Percentiles rank a stretch among this genome's conserved stretches.
Conservation (phyloP, 2,888 invertebrate species). For the Dioctria rufipes region DNA sequence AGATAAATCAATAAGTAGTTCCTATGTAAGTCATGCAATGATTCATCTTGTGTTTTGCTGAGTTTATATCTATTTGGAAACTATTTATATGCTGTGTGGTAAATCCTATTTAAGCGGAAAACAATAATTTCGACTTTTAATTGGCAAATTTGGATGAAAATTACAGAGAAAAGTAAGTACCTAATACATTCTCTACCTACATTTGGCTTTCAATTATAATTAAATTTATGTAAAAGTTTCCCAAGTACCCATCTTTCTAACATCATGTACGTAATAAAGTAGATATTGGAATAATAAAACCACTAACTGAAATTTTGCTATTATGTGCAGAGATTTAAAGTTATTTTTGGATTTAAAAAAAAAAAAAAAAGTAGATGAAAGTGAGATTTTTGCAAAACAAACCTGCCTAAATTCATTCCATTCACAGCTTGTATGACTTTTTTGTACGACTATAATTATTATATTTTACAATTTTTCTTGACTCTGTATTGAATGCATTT, state of each 20-base stretch:
- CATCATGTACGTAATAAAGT: no score
- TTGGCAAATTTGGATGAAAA: slow-evolving; percentile 4
- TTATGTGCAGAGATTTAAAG: not conserved
- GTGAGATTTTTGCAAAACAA: not conserved
- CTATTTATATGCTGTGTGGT: not conserved
- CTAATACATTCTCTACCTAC: not conserved
- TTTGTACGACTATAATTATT: no score
- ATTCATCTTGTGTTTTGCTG: slow-evolving; percentile 26
- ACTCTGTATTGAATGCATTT: not conserved
- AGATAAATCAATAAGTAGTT: slow-evolving; percentile 44
- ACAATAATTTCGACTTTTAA: not conserved
- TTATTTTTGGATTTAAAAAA: not conserved
- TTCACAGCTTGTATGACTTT: not conserved
- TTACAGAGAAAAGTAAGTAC: slow-evolving; percentile 30
- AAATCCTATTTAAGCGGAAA: not conserved
- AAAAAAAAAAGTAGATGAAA: not conserved
- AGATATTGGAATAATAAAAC: no score
- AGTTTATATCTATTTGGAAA: slow-evolving; percentile 25
- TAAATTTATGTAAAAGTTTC: no score
- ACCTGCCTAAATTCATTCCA: not conserved
- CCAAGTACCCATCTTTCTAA: no score
- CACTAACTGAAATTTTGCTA: no score
- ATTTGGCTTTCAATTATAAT: no score
- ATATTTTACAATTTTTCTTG: not conserved
- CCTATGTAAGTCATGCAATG: slow-evolving; percentile 31